Percentiles rank a stretch among this genome's conserved stretches.
Conservation (phyloP, 2,888 invertebrate genomes). For the Drosophila infuscata region DNA sequence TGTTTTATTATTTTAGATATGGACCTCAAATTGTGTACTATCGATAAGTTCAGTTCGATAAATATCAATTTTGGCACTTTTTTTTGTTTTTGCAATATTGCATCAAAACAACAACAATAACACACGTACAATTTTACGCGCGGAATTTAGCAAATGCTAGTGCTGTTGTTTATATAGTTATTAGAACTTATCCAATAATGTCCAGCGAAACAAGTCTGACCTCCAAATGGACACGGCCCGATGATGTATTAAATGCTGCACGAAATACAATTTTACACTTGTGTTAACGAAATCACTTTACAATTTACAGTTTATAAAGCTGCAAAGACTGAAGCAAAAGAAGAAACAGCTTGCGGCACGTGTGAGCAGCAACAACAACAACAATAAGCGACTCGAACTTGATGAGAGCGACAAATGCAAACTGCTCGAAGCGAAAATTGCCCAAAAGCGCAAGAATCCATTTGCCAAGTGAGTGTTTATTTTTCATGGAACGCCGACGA, state of each 20-base stretch:
- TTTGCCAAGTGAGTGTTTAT: constrained; percentile 87
- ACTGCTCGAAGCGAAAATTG: constrained; percentile 83
- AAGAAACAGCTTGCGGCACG: constrained; percentile 92
- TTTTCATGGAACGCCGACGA: background rate
- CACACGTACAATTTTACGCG: constrained; percentile 37
- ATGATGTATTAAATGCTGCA: constrained; percentile 71
- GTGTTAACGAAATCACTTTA: background rate
- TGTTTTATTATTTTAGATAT: constrained; percentile 5
- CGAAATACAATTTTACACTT: background rate
- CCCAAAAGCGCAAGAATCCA: constrained; percentile 91
- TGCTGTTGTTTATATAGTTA: constrained; percentile 12
- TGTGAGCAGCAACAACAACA: constrained; percentile 83
- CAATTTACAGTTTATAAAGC: constrained; percentile 85
- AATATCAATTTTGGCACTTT: background rate
- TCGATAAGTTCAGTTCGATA: constrained; percentile 1
- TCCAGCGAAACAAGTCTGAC: constrained; percentile 59
- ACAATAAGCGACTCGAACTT: constrained; percentile 61
- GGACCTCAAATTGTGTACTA: background rate
- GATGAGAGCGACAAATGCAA: constrained; percentile 72
- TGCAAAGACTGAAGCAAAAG: constrained; percentile 91
- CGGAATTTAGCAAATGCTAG: constrained; percentile 26
- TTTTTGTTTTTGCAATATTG: constrained; percentile 17
- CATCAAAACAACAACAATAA: constrained; percentile 36
- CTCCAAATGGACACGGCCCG: constrained; percentile 83
- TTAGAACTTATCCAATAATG: constrained; percentile 54